phyloP scores from a whole-genome alignment of 1,140 invertebrate species.

The Papilio xuthus region DNA sequence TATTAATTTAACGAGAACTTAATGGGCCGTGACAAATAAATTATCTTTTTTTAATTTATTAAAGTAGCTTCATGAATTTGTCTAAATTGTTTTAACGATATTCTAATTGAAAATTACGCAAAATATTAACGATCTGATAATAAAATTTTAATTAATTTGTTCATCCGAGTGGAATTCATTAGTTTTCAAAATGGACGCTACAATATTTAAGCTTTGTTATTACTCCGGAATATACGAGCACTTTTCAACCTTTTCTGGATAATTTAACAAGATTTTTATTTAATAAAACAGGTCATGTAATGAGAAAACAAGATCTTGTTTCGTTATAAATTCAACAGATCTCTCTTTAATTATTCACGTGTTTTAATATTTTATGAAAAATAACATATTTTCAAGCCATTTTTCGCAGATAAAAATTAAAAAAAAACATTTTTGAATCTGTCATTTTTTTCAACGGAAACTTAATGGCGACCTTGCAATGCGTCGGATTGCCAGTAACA shows the following conservation, averaged over 20 bases:
- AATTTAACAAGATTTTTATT: neutral
- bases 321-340: too few species aligned
- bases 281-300: neutral
- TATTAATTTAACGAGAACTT: neutral
- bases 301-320: neutral
- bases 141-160: conserved; percentile 9
- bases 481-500: neutral
- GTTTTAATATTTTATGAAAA: too few species aligned
- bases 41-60: conserved; percentile 2
- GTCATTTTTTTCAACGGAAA: neutral
- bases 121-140: conserved; percentile 2
- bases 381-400: too few species aligned
- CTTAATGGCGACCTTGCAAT: neutral
- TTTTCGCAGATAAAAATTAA: too few species aligned
- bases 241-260: neutral
- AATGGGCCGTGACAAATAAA: neutral
- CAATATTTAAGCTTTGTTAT: conserved; percentile 16
- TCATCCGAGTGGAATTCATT: conserved; percentile 13
- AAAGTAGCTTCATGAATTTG: neutral
- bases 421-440: too few species aligned
- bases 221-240: neutral
- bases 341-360: too few species aligned
- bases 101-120: neutral
- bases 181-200: conserved; percentile 18
- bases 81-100: conserved; percentile 11